Base-by-base conservation (phyloP, 2,113 vertebrate species). In the Rhipidura dahli region DNA sequence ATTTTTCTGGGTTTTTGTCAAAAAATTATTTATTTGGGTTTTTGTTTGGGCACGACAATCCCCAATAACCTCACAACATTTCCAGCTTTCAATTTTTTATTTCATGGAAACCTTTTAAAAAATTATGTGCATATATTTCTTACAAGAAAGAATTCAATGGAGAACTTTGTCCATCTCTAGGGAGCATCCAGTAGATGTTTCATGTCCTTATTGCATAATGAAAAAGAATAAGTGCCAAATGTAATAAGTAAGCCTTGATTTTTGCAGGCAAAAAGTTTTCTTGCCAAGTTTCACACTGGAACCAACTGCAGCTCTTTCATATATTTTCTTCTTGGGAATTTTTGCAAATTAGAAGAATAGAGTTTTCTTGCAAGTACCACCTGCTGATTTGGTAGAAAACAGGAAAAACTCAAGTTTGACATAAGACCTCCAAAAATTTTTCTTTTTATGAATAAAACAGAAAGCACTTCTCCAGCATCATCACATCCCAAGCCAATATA, bases 211-310 rank as follows among this genome's bases (percentile, higher is more conserved):
- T 13, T 83, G 68, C 79, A 66, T 61, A 85, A 17, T 80, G 42
- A 80, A 82, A 75, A 79, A 77, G 42, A 77, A 50, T 66, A 79
- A 80, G 40, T 37, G 42, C 51, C 80, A 83, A 77, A 70, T 33
- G 60, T 65, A 94, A 61, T 85, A 89, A 90, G 54, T 39, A 87
- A 85, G 35, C 47, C 61, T n/a, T 49, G 45, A 77, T 49, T 86
- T 90, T 90, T 83, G 57, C 82, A 90, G 82, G 79, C 37, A 91
- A 82, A 84, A 47, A 0, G 2, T 42, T 81, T 93, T 69, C 87
- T 70, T 93, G 93, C 87, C 93, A 90, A 90, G 90, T 92, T 96
- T 93, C 68, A 86, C 88, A 73, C 88, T 93, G 72, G 47, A 96
- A 75, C 45, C 60, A 73, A 83, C 68, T 75, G 51, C 83, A 92